Evolutionary conservation across 2,113 vertebrate species (phyloP).

Genomic region (Pomatorhinus ruficollis): DNA sequence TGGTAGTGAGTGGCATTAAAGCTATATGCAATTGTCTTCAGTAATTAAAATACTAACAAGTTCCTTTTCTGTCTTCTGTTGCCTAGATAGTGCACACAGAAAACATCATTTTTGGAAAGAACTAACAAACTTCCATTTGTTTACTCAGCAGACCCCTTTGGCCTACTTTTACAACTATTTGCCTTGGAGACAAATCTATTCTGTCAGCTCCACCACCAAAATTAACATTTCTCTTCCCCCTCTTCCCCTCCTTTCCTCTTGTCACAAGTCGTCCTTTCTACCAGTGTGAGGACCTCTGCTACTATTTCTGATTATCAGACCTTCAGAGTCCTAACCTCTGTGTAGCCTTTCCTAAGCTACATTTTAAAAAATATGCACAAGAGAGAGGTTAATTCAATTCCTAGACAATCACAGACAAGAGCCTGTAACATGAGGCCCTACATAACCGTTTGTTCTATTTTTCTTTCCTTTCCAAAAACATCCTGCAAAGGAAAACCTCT

Average conservation of each 20-base stretch:
- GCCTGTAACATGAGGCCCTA: conserved; percentile 10
- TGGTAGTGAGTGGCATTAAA: background rate
- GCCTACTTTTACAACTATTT: conserved; percentile 47
- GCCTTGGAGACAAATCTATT: conserved; percentile 42
- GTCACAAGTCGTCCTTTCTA: background rate
- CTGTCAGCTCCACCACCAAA: conserved; percentile 39
- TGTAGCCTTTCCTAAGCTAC: background rate
- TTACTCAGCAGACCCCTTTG: conserved; percentile 44
- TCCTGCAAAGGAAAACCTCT: conserved; percentile 23
- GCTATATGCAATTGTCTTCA: background rate
- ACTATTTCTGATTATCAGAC: conserved; percentile 24
- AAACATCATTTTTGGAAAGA: conserved; percentile 3
- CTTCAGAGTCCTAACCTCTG: conserved; percentile 24
- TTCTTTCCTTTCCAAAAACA: conserved; percentile 54
- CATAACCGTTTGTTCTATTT: conserved; percentile 10
- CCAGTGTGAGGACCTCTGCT: background rate
- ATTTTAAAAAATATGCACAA: conserved; percentile 6
- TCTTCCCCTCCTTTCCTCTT: background rate
- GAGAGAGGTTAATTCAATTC: conserved; percentile 36
- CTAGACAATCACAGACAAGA: conserved; percentile 31
- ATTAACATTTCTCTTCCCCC: conserved; percentile 40
- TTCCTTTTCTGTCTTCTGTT: background rate
- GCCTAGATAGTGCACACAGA: background rate
- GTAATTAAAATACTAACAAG: conserved; percentile 15
- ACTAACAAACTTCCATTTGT: conserved; percentile 58